Conservation (phyloP, 2,888 invertebrate species). For the Osmoderma eremita region DNA sequence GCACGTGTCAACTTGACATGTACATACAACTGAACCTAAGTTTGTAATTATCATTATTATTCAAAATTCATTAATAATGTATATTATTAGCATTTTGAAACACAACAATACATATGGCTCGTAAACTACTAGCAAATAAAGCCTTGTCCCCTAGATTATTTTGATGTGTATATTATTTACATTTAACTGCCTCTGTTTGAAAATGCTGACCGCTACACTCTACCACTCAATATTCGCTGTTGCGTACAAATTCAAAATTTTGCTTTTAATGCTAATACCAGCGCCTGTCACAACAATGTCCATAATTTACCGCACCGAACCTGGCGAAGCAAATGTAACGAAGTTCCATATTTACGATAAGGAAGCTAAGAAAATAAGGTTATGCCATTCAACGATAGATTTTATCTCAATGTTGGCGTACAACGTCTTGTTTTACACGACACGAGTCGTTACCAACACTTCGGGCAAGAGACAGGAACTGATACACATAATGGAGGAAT, state of each 20-base stretch:
- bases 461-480: slow-evolving; percentile 9
- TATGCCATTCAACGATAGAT: slow-evolving; percentile 31
- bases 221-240: too few species aligned
- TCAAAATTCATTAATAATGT: too few species aligned
- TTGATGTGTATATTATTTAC: too few species aligned
- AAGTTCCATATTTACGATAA: slow-evolving; percentile 7
- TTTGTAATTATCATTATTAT: too few species aligned
- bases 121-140: too few species aligned
- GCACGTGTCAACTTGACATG: too few species aligned
- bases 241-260: not conserved
- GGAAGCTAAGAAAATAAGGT: slow-evolving; percentile 21
- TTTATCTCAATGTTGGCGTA: slow-evolving; percentile 31
- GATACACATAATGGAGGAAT: slow-evolving; percentile 17
- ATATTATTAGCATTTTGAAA: too few species aligned
- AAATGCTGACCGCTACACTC: too few species aligned
- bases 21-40: too few species aligned
- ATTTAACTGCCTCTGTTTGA: too few species aligned
- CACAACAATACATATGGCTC: too few species aligned
- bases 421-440: slow-evolving; percentile 41
- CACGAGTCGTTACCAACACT: slow-evolving; percentile 33
- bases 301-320: not conserved
- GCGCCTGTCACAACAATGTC: not conserved
- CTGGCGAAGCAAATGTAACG: slow-evolving; percentile 4
- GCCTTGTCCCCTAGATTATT: too few species aligned
- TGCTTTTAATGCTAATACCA: not conserved